phyloP scores from a whole-genome alignment of 2,888 invertebrate species.

The Selenia dentaria region DNA sequence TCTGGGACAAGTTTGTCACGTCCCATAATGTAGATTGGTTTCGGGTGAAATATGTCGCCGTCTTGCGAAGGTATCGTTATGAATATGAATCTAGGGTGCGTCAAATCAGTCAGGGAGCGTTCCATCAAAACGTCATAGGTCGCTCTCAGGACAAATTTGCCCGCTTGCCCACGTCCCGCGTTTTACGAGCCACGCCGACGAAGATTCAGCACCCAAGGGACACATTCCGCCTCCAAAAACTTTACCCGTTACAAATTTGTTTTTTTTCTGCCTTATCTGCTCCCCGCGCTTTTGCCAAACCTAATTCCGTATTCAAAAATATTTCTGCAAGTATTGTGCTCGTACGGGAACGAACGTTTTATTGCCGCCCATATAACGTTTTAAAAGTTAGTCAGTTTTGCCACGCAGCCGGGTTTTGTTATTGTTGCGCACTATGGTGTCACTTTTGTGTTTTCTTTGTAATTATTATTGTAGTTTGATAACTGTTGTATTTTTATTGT shows the following conservation, averaged over 20 bases:
- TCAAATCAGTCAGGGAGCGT: constrained; percentile 77
- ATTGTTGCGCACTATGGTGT: constrained; percentile 48
- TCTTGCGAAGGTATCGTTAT: constrained; percentile 71
- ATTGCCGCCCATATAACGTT: constrained; percentile 83
- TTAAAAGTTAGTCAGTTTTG: constrained; percentile 80
- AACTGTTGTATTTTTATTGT: constrained; percentile 59
- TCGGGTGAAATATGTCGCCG: constrained; percentile 62
- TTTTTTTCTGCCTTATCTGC: constrained; percentile 83
- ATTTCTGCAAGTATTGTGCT: constrained; percentile 84
- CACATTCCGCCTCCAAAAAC: constrained; percentile 84
- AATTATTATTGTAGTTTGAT: constrained; percentile 77
- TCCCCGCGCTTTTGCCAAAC: constrained; percentile 83
- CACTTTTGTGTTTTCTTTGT: constrained; percentile 60
- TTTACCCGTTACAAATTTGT: constrained; percentile 85
- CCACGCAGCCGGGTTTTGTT: constrained; percentile 62
- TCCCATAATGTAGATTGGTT: constrained; percentile 51
- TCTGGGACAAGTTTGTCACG: constrained; percentile 45
- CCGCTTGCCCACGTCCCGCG: constrained; percentile 82
- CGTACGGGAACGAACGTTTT: constrained; percentile 80
- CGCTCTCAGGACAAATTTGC: constrained; percentile 83
- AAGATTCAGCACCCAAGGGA: constrained; percentile 84
- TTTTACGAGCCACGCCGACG: constrained; percentile 83
- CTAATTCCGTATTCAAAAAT: constrained; percentile 85
- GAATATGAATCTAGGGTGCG: constrained; percentile 81
- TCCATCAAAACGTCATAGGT: constrained; percentile 84